Conservation (phyloP, 2,888 invertebrate genomes). For the Eristalis intricaria region DNA sequence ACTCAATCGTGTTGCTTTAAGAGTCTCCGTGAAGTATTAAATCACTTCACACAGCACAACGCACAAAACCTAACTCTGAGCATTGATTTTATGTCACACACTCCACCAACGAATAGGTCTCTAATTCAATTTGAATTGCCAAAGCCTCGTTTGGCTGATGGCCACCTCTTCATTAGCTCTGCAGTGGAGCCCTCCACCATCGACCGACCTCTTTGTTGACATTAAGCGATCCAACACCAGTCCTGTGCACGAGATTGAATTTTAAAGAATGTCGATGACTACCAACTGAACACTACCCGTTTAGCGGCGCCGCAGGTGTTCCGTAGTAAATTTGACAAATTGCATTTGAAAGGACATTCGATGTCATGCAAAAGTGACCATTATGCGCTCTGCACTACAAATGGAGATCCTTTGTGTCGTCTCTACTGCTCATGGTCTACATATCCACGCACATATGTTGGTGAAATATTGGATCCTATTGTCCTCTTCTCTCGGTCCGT, state of each 20-base stretch:
- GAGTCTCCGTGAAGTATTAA: no score
- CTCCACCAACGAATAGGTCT: no score
- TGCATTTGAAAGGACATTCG: slow-evolving; percentile 15
- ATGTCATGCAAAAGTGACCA: slow-evolving; percentile 18
- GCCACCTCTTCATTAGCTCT: no score
- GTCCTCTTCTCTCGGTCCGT: background rate
- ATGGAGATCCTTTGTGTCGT: background rate
- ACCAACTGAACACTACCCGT: background rate
- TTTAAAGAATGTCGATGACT: background rate
- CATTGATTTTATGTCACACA: no score
- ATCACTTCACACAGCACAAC: no score
- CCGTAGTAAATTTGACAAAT: slow-evolving; percentile 21
- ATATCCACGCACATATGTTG: background rate
- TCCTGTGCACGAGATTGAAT: background rate
- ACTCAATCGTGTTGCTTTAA: no score
- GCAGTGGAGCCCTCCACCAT: no score
- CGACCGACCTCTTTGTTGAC: background rate
- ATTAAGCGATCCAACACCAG: background rate
- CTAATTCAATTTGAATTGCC: no score
- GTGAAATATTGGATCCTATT: background rate
- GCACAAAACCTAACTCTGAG: no score
- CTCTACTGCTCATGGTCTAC: background rate
- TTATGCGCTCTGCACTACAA: background rate
- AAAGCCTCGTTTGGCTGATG: no score
- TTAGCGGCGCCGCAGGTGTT: slow-evolving; percentile 12